These are phyloP conservation scores for Hirtodrosophila duncani DNA, from an alignment of 2,888 invertebrate species.

Conservation along the genomic window DNA sequence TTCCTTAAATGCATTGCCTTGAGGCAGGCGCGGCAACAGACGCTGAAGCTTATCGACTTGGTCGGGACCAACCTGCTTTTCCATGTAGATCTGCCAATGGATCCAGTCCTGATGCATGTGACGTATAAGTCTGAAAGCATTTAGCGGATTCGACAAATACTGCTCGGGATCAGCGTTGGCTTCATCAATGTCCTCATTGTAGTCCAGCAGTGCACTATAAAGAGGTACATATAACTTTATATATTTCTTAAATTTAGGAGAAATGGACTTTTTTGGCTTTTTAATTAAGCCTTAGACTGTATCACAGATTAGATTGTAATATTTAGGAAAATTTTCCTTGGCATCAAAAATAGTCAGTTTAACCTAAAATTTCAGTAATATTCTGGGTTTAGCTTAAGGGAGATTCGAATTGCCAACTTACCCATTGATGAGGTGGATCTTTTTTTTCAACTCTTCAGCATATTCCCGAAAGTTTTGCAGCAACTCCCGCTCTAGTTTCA, in stretches of 20 bases:
- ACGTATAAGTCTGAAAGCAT: conserved; percentile 27
- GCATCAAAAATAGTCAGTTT: no score
- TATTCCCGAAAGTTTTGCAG: conserved; percentile 8
- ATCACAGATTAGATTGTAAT: no score
- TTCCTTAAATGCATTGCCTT: background rate
- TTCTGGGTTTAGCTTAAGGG: background rate
- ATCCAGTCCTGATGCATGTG: conserved; percentile 50
- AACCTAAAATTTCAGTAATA: background rate
- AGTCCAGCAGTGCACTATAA: conserved; percentile 34
- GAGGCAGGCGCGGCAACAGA: conserved; percentile 15
- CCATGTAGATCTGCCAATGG: conserved; percentile 38
- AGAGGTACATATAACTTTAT: background rate
- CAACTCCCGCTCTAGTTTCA: conserved; percentile 4
- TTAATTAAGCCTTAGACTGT: no score
- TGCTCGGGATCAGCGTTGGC: conserved; percentile 17
- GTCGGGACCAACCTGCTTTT: conserved; percentile 2
- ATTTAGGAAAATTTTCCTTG: no score
- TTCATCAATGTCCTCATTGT: conserved; percentile 1
- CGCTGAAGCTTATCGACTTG: conserved; percentile 11
- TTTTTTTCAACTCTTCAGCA: conserved; percentile 15
- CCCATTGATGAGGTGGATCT: conserved; percentile 25
- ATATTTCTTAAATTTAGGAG: no score
- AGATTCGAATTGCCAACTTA: no score
- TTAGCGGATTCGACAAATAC: conserved; percentile 37
- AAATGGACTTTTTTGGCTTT: no score